These are phyloP conservation scores for Trichechus manatus DNA, from an alignment of 2,113 vertebrate genomes.

Conservation along the genomic window DNA sequence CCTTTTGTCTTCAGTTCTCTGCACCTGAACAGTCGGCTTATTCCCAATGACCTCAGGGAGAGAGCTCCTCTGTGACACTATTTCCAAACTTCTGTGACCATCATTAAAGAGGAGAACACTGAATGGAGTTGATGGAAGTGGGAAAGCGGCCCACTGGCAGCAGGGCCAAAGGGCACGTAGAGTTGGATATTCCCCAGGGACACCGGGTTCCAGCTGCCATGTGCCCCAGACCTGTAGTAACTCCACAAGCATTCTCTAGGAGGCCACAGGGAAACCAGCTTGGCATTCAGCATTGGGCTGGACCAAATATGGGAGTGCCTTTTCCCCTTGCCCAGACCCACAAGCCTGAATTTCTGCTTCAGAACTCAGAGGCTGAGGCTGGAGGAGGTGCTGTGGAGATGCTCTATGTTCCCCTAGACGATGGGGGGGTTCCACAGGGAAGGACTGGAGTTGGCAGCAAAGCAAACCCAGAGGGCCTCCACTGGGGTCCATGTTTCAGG, in stretches of 20 bases:
- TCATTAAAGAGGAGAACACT: not conserved
- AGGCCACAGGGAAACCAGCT: not conserved
- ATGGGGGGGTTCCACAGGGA: not conserved
- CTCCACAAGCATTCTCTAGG: not conserved
- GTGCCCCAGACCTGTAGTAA: not conserved
- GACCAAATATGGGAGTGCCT: not conserved
- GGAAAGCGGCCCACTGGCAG: not conserved
- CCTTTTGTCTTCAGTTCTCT: not conserved
- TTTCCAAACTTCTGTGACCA: not conserved
- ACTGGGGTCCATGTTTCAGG: too few species aligned
- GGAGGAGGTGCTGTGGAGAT: not conserved
- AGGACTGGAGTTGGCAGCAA: not conserved
- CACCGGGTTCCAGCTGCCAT: too few species aligned
- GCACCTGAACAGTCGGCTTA: not conserved
- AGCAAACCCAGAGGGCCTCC: fast-evolving
- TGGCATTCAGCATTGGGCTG: not conserved
- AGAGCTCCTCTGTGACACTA: not conserved
- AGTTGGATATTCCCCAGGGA: not conserved
- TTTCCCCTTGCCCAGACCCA: not conserved
- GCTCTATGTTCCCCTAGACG: fast-evolving
- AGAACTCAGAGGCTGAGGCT: not conserved
- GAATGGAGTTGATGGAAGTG: not conserved
- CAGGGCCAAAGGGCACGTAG: not conserved
- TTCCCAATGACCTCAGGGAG: not conserved
- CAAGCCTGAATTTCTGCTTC: not conserved